Evolutionary conservation across 2,888 invertebrate species (phyloP).

Genomic region (Bellardia bayeri): DNA sequence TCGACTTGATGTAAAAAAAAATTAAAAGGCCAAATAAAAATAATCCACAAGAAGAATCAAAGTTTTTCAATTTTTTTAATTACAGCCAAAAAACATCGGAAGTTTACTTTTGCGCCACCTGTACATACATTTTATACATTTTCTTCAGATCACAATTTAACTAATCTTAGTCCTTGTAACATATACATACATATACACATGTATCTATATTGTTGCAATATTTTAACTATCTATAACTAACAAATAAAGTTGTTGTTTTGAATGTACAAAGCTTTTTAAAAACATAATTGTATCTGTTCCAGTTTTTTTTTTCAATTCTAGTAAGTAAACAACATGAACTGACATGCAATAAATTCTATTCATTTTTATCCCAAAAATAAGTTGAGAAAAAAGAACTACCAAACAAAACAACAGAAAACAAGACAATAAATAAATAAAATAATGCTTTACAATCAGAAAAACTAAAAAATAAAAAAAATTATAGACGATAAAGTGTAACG

Average conservation of each 20-base stretch:
- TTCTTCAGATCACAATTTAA: not conserved
- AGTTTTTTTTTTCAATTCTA: not conserved
- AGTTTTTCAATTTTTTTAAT: no score
- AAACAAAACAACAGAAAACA: slow-evolving; percentile 15
- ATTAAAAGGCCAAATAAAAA: no score
- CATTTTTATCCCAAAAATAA: slow-evolving; percentile 52
- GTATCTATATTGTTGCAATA: not conserved
- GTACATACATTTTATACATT: no score
- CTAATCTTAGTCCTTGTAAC: not conserved
- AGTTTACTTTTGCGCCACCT: no score
- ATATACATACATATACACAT: no score
- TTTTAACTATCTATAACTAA: slow-evolving; percentile 2
- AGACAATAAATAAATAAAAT: slow-evolving; percentile 54
- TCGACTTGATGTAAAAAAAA: no score
- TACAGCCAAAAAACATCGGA: no score
- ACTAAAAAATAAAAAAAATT: slow-evolving; percentile 6
- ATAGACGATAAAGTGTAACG: slow-evolving; percentile 23
- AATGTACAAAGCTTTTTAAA: not conserved
- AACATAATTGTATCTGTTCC: slow-evolving; percentile 36
- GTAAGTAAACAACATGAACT: slow-evolving; percentile 65
- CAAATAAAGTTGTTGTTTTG: slow-evolving; percentile 23
- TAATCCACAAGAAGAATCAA: no score
- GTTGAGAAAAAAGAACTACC: not conserved
- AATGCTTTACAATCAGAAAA: slow-evolving; percentile 51
- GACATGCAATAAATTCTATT: slow-evolving; percentile 71